phyloP scores from a whole-genome alignment of 1,140 invertebrate genomes.

The Ctenoplectra terminalis region DNA sequence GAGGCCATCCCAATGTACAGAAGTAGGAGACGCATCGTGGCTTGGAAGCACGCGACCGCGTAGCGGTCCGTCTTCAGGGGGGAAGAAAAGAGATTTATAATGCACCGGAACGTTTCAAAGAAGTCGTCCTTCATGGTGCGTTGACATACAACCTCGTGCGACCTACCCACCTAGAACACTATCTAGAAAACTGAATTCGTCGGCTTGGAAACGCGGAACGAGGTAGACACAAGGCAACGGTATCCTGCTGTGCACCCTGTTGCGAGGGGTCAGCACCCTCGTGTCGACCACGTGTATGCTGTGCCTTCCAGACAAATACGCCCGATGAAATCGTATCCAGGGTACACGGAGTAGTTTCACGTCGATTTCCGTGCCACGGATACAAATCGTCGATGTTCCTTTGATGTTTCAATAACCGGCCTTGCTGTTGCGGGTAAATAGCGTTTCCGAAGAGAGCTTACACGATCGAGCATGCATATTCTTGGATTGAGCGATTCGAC shows the following conservation, averaged over 20 bases:
- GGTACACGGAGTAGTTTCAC: background rate
- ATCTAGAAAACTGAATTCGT: constrained; percentile 46
- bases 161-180: constrained; percentile 34
- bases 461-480: too few species aligned
- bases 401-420: constrained; percentile 1
- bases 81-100: constrained; percentile 46
- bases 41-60: constrained; percentile 32
- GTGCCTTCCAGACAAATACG: constrained; percentile 12
- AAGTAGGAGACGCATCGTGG: background rate
- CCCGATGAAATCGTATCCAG: constrained; percentile 17
- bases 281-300: constrained; percentile 37
- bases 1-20: background rate
- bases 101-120: constrained; percentile 52
- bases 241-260: constrained; percentile 61
- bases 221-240: constrained; percentile 47
- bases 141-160: constrained; percentile 36
- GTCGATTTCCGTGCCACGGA: background rate
- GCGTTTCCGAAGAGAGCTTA: too few species aligned
- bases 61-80: background rate
- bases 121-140: constrained; percentile 23
- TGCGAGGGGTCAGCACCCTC: constrained; percentile 62
- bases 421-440: background rate
- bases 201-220: constrained; percentile 7
- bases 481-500: too few species aligned
- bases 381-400: constrained; percentile 8